phyloP scores from a whole-genome alignment of 2,797 vertebrate species.

The Pangasius mekongensis region DNA sequence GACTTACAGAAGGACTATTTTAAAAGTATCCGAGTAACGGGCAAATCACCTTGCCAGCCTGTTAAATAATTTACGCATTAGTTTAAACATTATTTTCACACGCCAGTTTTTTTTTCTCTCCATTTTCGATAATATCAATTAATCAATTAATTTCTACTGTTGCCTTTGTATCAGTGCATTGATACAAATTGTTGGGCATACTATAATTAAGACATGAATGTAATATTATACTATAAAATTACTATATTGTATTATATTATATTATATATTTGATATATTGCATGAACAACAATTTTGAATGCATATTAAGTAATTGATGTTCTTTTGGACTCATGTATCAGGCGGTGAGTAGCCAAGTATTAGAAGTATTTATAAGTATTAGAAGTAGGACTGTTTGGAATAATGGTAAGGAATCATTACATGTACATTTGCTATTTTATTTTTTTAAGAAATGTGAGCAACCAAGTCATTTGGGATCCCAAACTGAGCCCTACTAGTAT shows the following conservation, averaged over 20 bases:
- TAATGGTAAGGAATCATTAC: neutral
- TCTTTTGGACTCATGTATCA: neutral
- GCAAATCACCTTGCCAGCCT: no score
- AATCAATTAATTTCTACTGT: neutral
- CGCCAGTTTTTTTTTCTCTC: no score
- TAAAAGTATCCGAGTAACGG: no score
- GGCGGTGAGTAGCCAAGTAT: neutral
- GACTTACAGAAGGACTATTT: no score
- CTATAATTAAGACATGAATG: no score
- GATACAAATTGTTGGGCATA: no score
- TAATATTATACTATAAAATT: neutral
- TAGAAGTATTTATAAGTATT: neutral
- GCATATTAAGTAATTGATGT: neutral
- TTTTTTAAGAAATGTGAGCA: neutral
- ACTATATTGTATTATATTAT: neutral
- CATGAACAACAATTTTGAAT: neutral
- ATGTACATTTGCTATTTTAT: neutral
- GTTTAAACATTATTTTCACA: no score
- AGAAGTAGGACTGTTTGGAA: neutral
- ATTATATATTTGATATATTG: neutral
- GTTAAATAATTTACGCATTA: no score
- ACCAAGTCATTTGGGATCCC: neutral
- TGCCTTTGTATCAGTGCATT: neutral
- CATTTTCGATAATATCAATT: neutral
- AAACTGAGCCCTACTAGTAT: neutral